These are phyloP conservation scores for Trachurus trachurus DNA, from an alignment of 2,797 vertebrate genomes.

Conservation along the genomic window DNA sequence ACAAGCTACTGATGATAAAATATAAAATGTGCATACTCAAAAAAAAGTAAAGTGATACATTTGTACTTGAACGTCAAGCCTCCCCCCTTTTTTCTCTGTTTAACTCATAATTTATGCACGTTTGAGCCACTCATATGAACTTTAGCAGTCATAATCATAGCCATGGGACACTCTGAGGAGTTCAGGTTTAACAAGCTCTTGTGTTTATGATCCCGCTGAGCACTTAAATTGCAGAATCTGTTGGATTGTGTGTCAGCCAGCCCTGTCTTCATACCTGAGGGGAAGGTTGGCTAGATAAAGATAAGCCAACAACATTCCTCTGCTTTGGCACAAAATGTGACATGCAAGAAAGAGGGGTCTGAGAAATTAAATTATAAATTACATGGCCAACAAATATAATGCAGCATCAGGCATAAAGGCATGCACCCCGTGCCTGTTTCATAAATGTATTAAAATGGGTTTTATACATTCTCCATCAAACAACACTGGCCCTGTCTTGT, in stretches of 20 bases:
- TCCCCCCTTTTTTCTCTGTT: slow-evolving; percentile 1
- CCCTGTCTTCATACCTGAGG: slow-evolving; percentile 69
- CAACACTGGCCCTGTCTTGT: slow-evolving; percentile 4
- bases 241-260: slow-evolving; percentile 63
- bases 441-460: neutral
- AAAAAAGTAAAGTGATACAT: slow-evolving; percentile 24
- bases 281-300: slow-evolving; percentile 52
- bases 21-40: slow-evolving; percentile 36
- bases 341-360: slow-evolving; percentile 9
- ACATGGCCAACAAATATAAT: slow-evolving; percentile 14
- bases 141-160: slow-evolving; percentile 10
- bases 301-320: slow-evolving; percentile 69
- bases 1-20: slow-evolving; percentile 55
- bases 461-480: neutral
- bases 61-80: neutral
- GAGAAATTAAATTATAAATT: slow-evolving; percentile 5
- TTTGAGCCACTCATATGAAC: slow-evolving; percentile 16
- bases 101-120: neutral
- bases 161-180: slow-evolving; percentile 27
- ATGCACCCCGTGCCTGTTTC: neutral
- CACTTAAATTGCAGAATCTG: slow-evolving; percentile 55
- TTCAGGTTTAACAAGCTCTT: slow-evolving; percentile 65
- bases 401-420: neutral
- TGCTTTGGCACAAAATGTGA: slow-evolving; percentile 45
- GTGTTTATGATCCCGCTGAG: slow-evolving; percentile 50